Conservation (phyloP, 2,797 vertebrate species). For the Enteromius anoplus region DNA sequence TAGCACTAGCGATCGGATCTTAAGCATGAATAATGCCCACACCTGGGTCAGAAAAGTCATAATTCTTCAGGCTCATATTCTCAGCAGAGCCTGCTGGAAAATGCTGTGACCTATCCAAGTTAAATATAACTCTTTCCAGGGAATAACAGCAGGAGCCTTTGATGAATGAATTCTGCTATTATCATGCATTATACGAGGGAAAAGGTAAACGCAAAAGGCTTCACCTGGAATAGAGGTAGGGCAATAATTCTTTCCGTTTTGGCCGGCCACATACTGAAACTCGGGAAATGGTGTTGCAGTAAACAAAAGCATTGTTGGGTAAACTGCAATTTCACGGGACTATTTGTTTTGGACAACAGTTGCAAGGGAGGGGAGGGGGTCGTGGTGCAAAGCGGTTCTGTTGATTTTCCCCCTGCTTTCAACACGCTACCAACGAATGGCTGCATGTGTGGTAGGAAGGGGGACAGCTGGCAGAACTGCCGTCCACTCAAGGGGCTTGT, state of each 20-base stretch:
- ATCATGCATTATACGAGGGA: constrained; percentile 58
- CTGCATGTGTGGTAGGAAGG: constrained; percentile 32
- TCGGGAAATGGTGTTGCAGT: not conserved
- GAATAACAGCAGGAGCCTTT: constrained; percentile 49
- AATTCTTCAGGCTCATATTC: constrained; percentile 56
- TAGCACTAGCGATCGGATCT: constrained; percentile 41
- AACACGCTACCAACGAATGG: constrained; percentile 33
- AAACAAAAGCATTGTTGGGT: constrained; percentile 20
- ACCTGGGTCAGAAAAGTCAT: constrained; percentile 61
- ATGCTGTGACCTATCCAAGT: constrained; percentile 60
- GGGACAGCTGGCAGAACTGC: constrained; percentile 60
- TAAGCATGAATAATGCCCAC: constrained; percentile 60
- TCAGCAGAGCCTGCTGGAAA: constrained; percentile 56
- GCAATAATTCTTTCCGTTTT: constrained; percentile 21
- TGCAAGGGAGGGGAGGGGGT: not conserved
- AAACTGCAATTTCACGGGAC: not conserved
- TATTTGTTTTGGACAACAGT: constrained; percentile 40
- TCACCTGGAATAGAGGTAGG: constrained; percentile 14
- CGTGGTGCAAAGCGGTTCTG: not conserved
- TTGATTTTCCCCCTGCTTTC: constrained; percentile 33
- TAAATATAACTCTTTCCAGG: constrained; percentile 63
- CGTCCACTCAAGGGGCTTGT: constrained; percentile 55
- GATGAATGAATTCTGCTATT: constrained; percentile 57
- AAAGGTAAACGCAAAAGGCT: constrained; percentile 42
- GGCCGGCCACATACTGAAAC: not conserved